Conservation (phyloP, 2,113 vertebrate species). For the Elephantulus edwardii region DNA sequence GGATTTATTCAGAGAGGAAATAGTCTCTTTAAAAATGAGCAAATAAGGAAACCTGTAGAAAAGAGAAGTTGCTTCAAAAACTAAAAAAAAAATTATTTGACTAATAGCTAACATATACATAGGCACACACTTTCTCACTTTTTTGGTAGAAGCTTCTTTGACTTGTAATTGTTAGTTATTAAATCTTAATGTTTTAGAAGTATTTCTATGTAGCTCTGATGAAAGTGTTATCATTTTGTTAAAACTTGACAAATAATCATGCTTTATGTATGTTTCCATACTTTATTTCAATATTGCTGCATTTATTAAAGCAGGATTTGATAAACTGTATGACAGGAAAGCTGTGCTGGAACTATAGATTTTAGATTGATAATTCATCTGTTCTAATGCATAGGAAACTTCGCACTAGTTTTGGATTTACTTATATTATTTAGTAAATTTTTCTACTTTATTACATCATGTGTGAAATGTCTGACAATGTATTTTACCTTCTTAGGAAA, state of each 20-base stretch:
- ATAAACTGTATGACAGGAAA: neutral
- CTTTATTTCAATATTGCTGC: neutral
- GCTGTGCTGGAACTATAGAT: neutral
- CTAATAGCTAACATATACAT: neutral
- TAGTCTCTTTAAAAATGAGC: slow-evolving; percentile 26
- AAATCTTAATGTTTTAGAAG: slow-evolving; percentile 55
- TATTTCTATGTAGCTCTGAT: slow-evolving; percentile 43
- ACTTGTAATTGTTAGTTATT: slow-evolving; percentile 38
- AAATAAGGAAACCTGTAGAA: slow-evolving; percentile 54
- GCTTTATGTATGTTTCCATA: neutral
- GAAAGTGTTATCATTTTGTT: slow-evolving; percentile 36
- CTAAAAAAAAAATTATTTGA: neutral
- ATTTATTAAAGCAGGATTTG: slow-evolving; percentile 9
- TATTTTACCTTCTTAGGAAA: slow-evolving; percentile 56
- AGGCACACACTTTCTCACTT: neutral
- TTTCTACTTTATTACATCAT: slow-evolving; percentile 25
- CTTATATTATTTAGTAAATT: slow-evolving; percentile 21
- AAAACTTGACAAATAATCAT: neutral
- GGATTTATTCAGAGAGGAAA: slow-evolving; percentile 55
- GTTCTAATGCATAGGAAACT: slow-evolving; percentile 46
- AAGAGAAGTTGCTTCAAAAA: slow-evolving; percentile 47
- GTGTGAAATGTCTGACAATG: slow-evolving; percentile 29
- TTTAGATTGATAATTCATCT: slow-evolving; percentile 49
- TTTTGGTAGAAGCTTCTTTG: slow-evolving; percentile 18
- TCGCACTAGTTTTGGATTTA: slow-evolving; percentile 42